These are phyloP conservation scores for Salmo trutta DNA, from an alignment of 2,797 vertebrate genomes.

Conservation along the genomic window DNA sequence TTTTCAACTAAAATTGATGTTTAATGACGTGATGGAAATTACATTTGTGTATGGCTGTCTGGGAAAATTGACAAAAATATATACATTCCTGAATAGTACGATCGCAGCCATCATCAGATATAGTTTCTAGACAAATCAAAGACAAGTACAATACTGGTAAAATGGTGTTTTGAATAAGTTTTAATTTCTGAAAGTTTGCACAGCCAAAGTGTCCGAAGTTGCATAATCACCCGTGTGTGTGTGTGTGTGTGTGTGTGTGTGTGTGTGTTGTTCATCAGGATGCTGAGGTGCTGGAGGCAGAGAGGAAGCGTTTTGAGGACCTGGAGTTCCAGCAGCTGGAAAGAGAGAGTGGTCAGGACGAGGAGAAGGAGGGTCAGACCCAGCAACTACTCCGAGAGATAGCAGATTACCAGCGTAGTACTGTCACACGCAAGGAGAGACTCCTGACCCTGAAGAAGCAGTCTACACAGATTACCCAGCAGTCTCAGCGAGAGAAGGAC, in stretches of 20 bases:
- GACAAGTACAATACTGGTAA: no score
- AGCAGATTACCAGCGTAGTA: constrained; percentile 86
- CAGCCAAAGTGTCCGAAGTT: no score
- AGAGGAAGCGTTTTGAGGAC: constrained; percentile 88
- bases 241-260: neutral
- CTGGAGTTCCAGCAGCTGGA: constrained; percentile 94
- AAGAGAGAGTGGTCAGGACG: constrained; percentile 84
- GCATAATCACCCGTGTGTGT: no score
- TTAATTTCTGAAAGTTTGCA: no score
- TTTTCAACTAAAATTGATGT: no score
- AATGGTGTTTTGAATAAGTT: no score
- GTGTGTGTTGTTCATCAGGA: constrained; percentile 69
- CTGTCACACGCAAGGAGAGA: constrained; percentile 90
- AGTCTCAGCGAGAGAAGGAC: constrained; percentile 78
- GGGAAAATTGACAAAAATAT: no score
- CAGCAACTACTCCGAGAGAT: constrained; percentile 88
- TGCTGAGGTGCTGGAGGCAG: constrained; percentile 78
- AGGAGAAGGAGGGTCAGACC: constrained; percentile 86
- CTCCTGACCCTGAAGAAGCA: constrained; percentile 92
- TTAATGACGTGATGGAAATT: no score
- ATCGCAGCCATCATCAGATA: no score
- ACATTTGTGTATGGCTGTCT: no score
- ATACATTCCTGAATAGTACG: no score
- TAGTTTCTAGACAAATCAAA: no score
- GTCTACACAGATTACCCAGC: constrained; percentile 78